Base-by-base conservation (phyloP, 2,797 vertebrate species). In the Pseudochromis fuscus region DNA sequence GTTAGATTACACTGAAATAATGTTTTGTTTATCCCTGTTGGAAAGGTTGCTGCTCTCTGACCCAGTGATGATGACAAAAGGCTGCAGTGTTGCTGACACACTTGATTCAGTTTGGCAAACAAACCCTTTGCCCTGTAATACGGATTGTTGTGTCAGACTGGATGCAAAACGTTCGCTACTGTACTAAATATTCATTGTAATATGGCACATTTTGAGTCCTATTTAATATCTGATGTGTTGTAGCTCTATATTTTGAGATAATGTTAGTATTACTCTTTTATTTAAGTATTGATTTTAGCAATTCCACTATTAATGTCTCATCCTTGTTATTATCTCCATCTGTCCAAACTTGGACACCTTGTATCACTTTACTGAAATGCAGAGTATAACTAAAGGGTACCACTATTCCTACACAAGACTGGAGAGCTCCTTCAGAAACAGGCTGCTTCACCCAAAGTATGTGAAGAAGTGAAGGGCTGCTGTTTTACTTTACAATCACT, bases 81-180 rank as follows among this genome's bases (percentile, higher is more conserved):
- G 70, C 46, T 46, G 56, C 52, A 53, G 59, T 58, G 76, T 44
- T 80, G 84, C 77, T 84, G 89, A 87, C 77, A 80, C 52, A 33
- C 18, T 75, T 79, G n/a, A 71, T 82, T 76, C 66, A 64, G 59
- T 66, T 65, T 48, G 61, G 21, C 37, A 73, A 82, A 85, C 60
- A 75, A 66, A 57, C 50, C 24, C 55, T 71, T 48, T 50, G 57
- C 44, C 72, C 67, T n/a, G 46, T 25, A 16, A 21, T 10, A 58
- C 55, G 15, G 49, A 49, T 2, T 37, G 31, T 46, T 33, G 4
- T 60, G 72, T 55, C 49, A 59, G 37, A 27, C 45, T 25, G 9
- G 51, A 38, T 53, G 27, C 7, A 57, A 57, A 67, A 58, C 44
- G n/a, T 40, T 33, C 46, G 23, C 53, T 30, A n/a, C n/a, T n/a